Conservation (phyloP, 2,888 invertebrate genomes). For the Muschampia plurimacula region DNA sequence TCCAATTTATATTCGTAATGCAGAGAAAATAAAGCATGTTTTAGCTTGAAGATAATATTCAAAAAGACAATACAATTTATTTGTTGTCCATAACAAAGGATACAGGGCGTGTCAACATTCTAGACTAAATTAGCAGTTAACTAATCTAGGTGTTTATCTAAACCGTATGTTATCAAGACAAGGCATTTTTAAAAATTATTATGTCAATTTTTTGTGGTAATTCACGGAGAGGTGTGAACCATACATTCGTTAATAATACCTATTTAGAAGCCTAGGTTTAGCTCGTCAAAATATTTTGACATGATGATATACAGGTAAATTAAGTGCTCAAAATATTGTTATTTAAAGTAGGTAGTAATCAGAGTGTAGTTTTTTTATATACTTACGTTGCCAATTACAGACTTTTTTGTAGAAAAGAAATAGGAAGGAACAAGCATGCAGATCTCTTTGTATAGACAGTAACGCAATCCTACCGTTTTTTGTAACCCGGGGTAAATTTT, state of each 20-base stretch:
- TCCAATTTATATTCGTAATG: background rate
- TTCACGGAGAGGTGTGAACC: conserved; percentile 1
- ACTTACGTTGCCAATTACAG: too few relatives aligned
- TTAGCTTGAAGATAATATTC: background rate
- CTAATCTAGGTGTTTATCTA: conserved; percentile 30
- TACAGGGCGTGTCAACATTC: conserved; percentile 22
- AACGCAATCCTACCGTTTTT: too few relatives aligned
- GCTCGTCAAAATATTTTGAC: conserved; percentile 15
- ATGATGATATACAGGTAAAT: background rate
- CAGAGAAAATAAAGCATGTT: background rate
- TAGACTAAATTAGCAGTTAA: conserved; percentile 27
- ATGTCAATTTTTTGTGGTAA: conserved; percentile 26
- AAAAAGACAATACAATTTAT: conserved; percentile 17
- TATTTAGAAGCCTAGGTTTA: background rate
- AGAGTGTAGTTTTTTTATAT: background rate
- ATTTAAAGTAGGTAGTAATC: background rate
- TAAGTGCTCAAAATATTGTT: background rate
- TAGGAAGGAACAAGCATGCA: too few relatives aligned
- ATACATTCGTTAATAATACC: conserved; percentile 9
- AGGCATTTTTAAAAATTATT: conserved; percentile 20
- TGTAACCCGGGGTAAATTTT: too few relatives aligned
- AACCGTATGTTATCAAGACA: conserved; percentile 23
- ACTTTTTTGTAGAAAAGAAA: too few relatives aligned
- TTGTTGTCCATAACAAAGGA: conserved; percentile 13
- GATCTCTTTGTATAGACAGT: too few relatives aligned